Evolutionary conservation across 2,888 invertebrate species (phyloP), one percentile per base, ranked within the genome.

Genomic region (Cryptocheilus praepositus): DNA sequence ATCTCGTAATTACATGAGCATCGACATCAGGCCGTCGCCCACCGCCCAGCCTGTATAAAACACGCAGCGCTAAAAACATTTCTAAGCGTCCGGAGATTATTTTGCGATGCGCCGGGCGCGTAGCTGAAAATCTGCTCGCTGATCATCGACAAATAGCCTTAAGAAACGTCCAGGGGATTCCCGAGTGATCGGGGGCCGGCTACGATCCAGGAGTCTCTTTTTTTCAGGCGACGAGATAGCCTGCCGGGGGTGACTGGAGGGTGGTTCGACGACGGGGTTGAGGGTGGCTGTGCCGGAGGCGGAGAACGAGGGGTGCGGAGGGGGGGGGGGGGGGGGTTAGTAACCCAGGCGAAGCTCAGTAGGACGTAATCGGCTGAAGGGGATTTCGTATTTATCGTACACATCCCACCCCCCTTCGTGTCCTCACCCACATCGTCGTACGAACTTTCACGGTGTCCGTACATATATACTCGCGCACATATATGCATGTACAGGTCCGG

Each of bases 321-420:
- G 56, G 54, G 46, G 61, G 13, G 52, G 44, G 44, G 44, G 64
- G 67, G 67, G 62, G 76, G 62, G 76, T 61, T 76, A 71, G 76
- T 69, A 71, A 75, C 67, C 73, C 78, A 77, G 79, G 67, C 78
- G 73, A 78, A 75, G 77, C 79, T 78, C 75, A 77, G 78, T 78
- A 79, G 79, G 70, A 79, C 77, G 78, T 79, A 79, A 79, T 79
- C 78, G 79, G 71, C 76, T 79, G 79, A 79, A 78, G 79, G 75
- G 79, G 79, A 79, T 79, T 79, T 77, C 70, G 79, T 75, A 79
- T 79, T 79, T 79, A 79, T 79, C 78, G 79, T 79, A 70, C 62
- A 77, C 75, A 73, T 66, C 62, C 74, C 18, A 63, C 54, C 55
- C 70, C 61, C 49, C 18, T 18, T 16, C 49, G 49, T 49, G 54